A percentile compares a stretch with the other conserved stretches of the same genome.
phyloP scores from a whole-genome alignment of 2,888 invertebrate species.

The Chrysolina americana region DNA sequence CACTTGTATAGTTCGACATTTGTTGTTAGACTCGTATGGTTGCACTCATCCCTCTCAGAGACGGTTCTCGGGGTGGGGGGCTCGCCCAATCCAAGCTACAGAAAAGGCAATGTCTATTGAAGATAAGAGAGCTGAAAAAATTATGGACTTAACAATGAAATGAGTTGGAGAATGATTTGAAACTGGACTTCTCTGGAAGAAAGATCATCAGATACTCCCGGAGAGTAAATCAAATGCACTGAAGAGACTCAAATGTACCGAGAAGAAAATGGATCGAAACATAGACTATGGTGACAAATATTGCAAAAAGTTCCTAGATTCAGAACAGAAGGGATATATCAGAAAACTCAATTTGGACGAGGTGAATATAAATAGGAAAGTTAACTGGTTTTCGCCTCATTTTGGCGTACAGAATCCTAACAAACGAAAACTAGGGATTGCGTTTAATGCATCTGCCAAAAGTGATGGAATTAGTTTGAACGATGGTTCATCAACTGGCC shows the following conservation, averaged over 20 bases:
- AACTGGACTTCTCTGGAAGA: constrained; percentile 1
- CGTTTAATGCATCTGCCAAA: background rate
- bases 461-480: constrained; percentile 1
- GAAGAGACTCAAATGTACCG: background rate
- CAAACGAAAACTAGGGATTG: background rate
- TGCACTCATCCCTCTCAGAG: too few species aligned
- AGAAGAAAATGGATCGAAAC: background rate
- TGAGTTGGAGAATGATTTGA: background rate
- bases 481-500: background rate
- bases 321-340: background rate
- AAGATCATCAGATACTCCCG: background rate
- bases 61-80: background rate
- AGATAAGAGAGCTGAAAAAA: background rate
- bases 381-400: background rate
- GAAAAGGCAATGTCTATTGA: background rate
- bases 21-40: too few species aligned
- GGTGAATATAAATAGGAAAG: background rate
- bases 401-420: background rate
- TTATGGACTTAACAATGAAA: background rate
- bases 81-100: constrained; percentile 5
- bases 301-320: background rate
- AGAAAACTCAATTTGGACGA: background rate
- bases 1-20: too few species aligned
- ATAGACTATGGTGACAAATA: background rate
- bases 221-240: background rate